A percentile compares a stretch with the other conserved stretches of the same genome.
Conservation (phyloP, 1,140 invertebrate species). For the Theocolax elegans region DNA sequence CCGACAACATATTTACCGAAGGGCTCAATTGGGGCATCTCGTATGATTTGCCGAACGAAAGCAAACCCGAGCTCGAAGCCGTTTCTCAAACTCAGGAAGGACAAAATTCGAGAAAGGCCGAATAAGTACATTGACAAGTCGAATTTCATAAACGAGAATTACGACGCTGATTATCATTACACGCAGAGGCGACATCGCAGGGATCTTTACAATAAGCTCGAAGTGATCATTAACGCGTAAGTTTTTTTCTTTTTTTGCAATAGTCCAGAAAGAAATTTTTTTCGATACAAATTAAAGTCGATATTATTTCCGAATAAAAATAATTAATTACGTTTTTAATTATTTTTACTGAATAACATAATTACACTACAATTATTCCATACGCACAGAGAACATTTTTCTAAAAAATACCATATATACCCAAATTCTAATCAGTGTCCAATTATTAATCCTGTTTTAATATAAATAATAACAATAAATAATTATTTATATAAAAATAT, state of each 20-base stretch:
- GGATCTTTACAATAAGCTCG: constrained; percentile 75
- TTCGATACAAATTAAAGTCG: no score
- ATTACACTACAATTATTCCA: no score
- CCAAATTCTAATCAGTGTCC: no score
- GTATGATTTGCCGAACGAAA: constrained; percentile 78
- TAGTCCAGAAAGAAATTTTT: no score
- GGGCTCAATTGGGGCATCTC: constrained; percentile 81
- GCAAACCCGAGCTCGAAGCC: constrained; percentile 70
- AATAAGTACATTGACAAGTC: background rate
- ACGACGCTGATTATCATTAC: constrained; percentile 59
- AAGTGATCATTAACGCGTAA: constrained; percentile 78
- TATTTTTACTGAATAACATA: no score
- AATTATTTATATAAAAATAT: no score
- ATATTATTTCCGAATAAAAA: no score
- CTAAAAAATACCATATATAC: no score
- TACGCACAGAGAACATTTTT: no score
- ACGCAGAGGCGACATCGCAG: constrained; percentile 69
- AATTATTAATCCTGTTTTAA: no score
- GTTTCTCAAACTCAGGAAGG: constrained; percentile 57
- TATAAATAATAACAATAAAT: no score
- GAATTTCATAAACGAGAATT: constrained; percentile 42
- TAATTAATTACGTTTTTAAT: no score
- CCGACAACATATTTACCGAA: constrained; percentile 73
- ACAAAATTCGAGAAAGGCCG: constrained; percentile 48
- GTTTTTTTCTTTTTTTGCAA: constrained; percentile 49